These are phyloP conservation scores for Apocheima hispidaria DNA, from an alignment of 2,888 invertebrate genomes.

Conservation along the genomic window DNA sequence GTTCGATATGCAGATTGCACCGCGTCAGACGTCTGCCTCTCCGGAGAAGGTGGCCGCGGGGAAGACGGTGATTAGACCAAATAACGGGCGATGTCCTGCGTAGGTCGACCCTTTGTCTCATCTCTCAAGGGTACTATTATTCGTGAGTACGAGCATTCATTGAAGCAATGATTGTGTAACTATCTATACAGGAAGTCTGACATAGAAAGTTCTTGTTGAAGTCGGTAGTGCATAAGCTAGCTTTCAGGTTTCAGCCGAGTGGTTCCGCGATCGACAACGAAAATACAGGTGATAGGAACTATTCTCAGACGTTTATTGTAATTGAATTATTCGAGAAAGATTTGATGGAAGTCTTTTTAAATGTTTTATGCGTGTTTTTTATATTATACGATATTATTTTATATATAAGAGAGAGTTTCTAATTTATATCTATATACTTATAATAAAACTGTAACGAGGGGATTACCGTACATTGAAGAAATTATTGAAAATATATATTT, in stretches of 20 bases:
- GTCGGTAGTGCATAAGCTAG: background rate
- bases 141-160: constrained; percentile 16
- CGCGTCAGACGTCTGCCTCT: constrained; percentile 28
- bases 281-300: background rate
- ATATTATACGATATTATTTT: too few species aligned
- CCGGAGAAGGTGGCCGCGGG: constrained; percentile 50
- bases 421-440: too few species aligned
- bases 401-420: too few species aligned
- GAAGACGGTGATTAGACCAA: constrained; percentile 63
- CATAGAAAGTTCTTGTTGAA: constrained; percentile 25
- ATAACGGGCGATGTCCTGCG: constrained; percentile 72
- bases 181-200: constrained; percentile 24
- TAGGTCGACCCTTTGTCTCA: constrained; percentile 73
- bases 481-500: too few species aligned
- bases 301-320: background rate
- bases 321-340: background rate
- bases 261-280: constrained; percentile 17
- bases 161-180: constrained; percentile 25
- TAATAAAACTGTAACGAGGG: too few species aligned
- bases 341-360: background rate
- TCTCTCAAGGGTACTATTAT: constrained; percentile 44
- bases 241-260: constrained; percentile 16
- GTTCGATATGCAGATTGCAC: constrained; percentile 38
- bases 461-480: too few species aligned
- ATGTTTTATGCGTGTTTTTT: too few species aligned